Conservation (phyloP, 2,797 vertebrate species). For the Pipistrellus nathusii region DNA sequence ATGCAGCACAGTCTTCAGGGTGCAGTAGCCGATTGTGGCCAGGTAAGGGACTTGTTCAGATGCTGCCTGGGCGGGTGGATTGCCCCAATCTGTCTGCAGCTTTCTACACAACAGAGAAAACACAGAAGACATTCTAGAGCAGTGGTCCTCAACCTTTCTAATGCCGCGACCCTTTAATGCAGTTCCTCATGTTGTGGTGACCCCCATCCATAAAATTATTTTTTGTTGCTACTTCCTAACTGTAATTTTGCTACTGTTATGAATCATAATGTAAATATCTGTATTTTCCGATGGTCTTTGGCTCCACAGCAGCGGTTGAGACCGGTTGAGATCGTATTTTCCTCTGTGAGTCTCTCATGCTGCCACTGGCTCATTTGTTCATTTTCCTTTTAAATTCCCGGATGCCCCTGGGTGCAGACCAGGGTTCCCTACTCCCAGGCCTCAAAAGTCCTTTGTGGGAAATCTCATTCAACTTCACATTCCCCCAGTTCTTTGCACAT, state of each 20-base stretch:
- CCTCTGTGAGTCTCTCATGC: neutral
- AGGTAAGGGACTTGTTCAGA: neutral
- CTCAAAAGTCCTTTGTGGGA: neutral
- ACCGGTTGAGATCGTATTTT: neutral
- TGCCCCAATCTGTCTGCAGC: neutral
- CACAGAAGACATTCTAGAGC: neutral
- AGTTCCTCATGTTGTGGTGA: no score
- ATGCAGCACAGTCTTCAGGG: neutral
- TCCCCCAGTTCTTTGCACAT: neutral
- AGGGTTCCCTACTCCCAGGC: neutral
- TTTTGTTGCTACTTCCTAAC: no score
- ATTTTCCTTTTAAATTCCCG: neutral
- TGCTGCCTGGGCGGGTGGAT: accelerated
- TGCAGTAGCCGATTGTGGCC: accelerated
- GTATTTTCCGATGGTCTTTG: no score
- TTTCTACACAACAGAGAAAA: neutral
- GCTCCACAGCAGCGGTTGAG: no score
- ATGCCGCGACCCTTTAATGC: no score
- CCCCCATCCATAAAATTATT: no score
- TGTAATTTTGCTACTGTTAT: no score
- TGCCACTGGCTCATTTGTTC: no score
- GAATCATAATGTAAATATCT: no score
- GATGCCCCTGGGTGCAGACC: neutral
- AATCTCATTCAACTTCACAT: accelerated
- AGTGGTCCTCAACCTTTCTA: no score